phyloP scores from a whole-genome alignment of 2,888 invertebrate genomes.

The Nemoura dubitans region DNA sequence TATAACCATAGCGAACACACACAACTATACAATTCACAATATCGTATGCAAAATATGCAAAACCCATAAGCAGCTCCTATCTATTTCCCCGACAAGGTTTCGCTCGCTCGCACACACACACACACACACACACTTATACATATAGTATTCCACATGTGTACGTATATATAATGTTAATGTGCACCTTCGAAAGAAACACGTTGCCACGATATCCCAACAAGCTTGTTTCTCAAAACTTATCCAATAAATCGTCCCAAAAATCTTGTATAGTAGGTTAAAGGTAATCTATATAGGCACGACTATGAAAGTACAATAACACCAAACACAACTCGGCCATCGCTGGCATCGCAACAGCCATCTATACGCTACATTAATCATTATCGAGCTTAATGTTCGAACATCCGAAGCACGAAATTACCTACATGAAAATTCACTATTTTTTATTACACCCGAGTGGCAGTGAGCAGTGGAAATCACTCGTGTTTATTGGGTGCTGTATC shows the following conservation, averaged over 20 bases:
- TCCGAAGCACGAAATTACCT: not conserved
- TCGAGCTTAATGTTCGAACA: not conserved
- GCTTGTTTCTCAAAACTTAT: not conserved
- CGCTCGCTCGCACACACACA: too few relatives aligned
- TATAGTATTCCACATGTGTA: not conserved
- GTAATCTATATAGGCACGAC: not conserved
- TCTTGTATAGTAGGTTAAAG: conserved; percentile 8
- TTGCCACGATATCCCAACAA: not conserved
- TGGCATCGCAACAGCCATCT: not conserved
- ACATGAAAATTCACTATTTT: conserved; percentile 37
- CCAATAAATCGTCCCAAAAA: not conserved
- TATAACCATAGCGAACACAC: not conserved
- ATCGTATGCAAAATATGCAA: conserved; percentile 5
- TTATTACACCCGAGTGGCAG: conserved; percentile 24
- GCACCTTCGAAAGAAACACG: not conserved
- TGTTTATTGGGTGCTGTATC: not conserved
- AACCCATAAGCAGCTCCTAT: conserved; percentile 12
- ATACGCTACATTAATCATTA: not conserved
- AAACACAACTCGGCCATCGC: not conserved
- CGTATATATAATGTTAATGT: not conserved
- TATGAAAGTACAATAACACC: not conserved
- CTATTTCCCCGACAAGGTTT: not conserved
- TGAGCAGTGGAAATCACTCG: not conserved
- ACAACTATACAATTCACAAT: not conserved
- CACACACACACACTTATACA: not conserved